Percentiles rank a stretch among this genome's conserved stretches.
Evolutionary conservation across 2,797 vertebrate species (phyloP).

Genomic region (Euphonia xanthogaster): DNA sequence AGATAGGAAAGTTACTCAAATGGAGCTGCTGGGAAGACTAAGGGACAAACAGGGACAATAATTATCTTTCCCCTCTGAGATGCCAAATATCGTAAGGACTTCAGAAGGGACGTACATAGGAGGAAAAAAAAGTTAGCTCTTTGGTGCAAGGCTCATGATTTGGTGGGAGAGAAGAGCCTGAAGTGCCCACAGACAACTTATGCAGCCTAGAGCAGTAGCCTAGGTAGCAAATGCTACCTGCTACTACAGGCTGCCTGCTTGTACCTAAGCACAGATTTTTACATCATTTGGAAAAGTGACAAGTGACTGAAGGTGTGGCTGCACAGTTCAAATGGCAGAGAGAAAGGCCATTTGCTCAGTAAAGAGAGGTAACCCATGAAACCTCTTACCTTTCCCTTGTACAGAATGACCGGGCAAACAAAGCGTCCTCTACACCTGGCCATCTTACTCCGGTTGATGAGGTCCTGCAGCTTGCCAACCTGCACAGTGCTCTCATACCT

Average conservation of each 20-base stretch:
- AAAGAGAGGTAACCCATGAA: not conserved
- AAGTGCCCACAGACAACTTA: not conserved
- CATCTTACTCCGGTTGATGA: conserved; percentile 94
- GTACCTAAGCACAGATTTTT: not conserved
- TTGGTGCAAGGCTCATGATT: not conserved
- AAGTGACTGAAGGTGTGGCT: not conserved
- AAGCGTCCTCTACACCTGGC: conserved; percentile 95
- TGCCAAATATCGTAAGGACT: not conserved
- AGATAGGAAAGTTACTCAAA: not conserved
- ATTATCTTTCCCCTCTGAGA: not conserved
- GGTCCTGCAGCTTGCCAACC: conserved; percentile 90
- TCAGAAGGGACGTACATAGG: not conserved
- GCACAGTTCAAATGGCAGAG: not conserved
- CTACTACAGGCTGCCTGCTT: not conserved
- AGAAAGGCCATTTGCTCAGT: not conserved
- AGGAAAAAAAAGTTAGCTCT: not conserved
- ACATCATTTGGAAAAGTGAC: not conserved
- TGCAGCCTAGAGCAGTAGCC: not conserved
- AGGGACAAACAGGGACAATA: not conserved
- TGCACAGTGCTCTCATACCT: conserved; percentile 93
- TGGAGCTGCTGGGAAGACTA: not conserved
- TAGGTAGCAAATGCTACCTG: not conserved
- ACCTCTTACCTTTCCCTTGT: conserved; percentile 92
- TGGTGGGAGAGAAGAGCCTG: not conserved
- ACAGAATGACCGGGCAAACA: conserved; percentile 96